phyloP scores from a whole-genome alignment of 1,140 invertebrate genomes.

The Babylonia areolata region DNA sequence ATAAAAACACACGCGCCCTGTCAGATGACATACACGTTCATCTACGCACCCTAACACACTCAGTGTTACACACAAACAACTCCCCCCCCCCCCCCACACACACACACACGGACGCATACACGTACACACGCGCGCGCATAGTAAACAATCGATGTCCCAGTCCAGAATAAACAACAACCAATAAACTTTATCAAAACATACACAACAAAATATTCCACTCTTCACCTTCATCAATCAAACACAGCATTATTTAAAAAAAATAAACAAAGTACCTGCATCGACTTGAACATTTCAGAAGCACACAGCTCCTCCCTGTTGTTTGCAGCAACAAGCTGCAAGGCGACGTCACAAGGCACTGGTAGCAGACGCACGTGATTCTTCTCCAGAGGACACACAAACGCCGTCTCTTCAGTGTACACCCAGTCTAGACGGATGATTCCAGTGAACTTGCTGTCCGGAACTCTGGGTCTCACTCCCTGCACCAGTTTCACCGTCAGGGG shows the following conservation, averaged over 20 bases:
- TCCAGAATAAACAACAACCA: too few species aligned
- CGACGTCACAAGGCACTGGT: constrained; percentile 88
- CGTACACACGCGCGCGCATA: background rate
- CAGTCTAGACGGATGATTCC: constrained; percentile 87
- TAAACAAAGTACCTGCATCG: constrained; percentile 78
- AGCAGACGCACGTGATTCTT: constrained; percentile 84
- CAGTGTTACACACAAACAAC: too few species aligned
- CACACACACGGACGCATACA: background rate
- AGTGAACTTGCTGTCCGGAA: constrained; percentile 76
- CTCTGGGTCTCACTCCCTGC: constrained; percentile 87
- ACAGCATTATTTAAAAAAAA: background rate
- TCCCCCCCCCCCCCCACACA: background rate
- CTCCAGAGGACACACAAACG: constrained; percentile 84
- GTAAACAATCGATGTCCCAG: too few species aligned
- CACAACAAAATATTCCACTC: too few species aligned
- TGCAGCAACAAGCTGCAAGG: constrained; percentile 89
- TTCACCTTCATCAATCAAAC: too few species aligned
- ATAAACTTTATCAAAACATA: too few species aligned
- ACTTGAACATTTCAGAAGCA: constrained; percentile 86
- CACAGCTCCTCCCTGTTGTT: constrained; percentile 89
- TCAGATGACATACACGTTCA: too few species aligned
- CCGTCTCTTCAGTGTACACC: constrained; percentile 83
- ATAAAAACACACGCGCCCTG: too few species aligned
- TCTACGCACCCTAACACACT: background rate
- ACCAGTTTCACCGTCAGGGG: constrained; percentile 93